Evolutionary conservation across 2,888 invertebrate species (phyloP).

Genomic region (Apodemia zela): DNA sequence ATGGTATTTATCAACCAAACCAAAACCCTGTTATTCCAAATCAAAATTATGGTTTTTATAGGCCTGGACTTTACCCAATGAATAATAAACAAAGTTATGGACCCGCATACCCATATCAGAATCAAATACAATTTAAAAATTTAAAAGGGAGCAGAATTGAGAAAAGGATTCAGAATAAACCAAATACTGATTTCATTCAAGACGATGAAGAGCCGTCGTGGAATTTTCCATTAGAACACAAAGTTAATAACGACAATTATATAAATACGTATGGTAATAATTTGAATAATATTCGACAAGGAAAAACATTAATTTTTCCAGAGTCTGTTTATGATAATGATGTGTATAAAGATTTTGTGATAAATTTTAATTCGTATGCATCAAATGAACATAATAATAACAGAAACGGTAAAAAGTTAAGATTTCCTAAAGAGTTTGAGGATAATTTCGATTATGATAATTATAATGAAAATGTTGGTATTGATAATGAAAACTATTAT

Average conservation of each 20-base stretch:
- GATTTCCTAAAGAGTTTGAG: slow-evolving; percentile 33
- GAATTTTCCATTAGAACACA: slow-evolving; percentile 47
- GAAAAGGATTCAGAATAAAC: slow-evolving; percentile 59
- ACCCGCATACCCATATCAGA: slow-evolving; percentile 38
- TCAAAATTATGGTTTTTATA: slow-evolving; percentile 27
- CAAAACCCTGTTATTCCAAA: slow-evolving; percentile 22
- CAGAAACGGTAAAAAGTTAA: slow-evolving; percentile 35
- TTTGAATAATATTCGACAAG: slow-evolving; percentile 19
- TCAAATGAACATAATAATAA: slow-evolving; percentile 17
- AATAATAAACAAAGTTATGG: slow-evolving; percentile 39
- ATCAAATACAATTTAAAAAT: not conserved
- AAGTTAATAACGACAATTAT: slow-evolving; percentile 17
- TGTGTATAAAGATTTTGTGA: slow-evolving; percentile 10
- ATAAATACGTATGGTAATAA: slow-evolving; percentile 24
- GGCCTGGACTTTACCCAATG: not conserved
- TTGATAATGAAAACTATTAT: slow-evolving; percentile 22
- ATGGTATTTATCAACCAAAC: slow-evolving; percentile 31
- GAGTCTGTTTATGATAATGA: slow-evolving; percentile 22
- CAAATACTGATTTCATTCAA: slow-evolving; percentile 29
- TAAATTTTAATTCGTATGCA: not conserved
- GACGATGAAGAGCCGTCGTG: slow-evolving; percentile 42
- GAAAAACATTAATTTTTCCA: not conserved
- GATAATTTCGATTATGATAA: not conserved
- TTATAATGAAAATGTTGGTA: slow-evolving; percentile 22
- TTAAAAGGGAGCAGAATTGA: slow-evolving; percentile 40